A percentile compares a stretch with the other conserved stretches of the same genome.
Evolutionary conservation across 2,797 vertebrate genomes (phyloP).

Genomic region (Todus mexicanus): DNA sequence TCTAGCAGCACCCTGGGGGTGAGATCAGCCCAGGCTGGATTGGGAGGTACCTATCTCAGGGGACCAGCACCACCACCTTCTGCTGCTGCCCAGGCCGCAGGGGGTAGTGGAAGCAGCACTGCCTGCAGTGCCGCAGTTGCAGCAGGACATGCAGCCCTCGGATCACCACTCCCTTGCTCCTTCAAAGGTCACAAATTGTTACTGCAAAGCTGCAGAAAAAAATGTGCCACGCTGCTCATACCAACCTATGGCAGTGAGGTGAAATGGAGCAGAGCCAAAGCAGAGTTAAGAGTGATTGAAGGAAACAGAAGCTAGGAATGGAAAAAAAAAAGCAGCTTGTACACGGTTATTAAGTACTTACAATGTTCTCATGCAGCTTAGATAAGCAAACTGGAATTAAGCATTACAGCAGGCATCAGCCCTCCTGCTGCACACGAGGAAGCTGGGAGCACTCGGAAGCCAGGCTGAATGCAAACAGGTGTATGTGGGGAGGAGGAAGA

Average conservation of each 20-base stretch:
- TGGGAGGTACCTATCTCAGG: neutral
- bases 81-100: neutral
- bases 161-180: neutral
- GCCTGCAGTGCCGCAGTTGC: neutral
- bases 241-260: neutral
- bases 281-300: neutral
- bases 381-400: slow-evolving; percentile 6
- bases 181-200: neutral
- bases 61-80: neutral
- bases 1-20: neutral
- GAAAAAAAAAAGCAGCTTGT: neutral
- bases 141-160: neutral
- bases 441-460: neutral
- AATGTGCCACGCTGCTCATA: neutral
- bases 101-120: neutral
- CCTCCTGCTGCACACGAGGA: neutral
- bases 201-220: neutral
- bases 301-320: neutral
- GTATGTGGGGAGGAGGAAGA: neutral
- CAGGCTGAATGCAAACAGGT: neutral
- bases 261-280: slow-evolving; percentile 3
- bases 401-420: neutral
- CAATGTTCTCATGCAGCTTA: neutral
- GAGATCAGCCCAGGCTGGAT: neutral
- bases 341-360: slow-evolving; percentile 2